Percentiles rank a stretch among this genome's conserved stretches.
These are phyloP conservation scores for Cinara cedri DNA, from an alignment of 2,888 invertebrate genomes.

Conservation along the genomic window DNA sequence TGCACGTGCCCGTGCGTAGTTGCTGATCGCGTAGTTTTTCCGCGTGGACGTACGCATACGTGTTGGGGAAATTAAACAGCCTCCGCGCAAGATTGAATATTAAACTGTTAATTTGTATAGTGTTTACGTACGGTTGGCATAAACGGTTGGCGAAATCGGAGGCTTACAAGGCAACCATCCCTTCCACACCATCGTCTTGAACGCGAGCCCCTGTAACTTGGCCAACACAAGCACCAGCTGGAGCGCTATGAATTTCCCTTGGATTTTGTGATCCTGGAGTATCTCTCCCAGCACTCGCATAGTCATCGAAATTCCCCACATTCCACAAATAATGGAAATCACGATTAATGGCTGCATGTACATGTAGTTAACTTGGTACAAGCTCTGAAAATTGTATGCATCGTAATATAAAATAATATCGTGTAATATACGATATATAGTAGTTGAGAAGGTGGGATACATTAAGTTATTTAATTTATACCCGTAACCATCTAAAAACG, in stretches of 20 bases:
- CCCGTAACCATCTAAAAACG: too few relatives aligned
- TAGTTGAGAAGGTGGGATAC: too few relatives aligned
- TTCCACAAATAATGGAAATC: constrained; percentile 71
- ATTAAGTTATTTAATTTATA: too few relatives aligned
- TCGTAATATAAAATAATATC: too few relatives aligned
- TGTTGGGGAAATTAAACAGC: too few relatives aligned
- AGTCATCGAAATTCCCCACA: constrained; percentile 74
- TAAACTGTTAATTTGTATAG: too few relatives aligned
- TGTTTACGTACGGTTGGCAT: constrained; percentile 70
- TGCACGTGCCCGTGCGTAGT: too few relatives aligned
- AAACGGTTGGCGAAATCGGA: constrained; percentile 71
- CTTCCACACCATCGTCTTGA: constrained; percentile 68
- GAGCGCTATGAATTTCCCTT: constrained; percentile 65
- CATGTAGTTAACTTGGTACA: constrained; percentile 68
- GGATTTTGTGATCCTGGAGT: constrained; percentile 64
- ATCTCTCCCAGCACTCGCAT: constrained; percentile 67
- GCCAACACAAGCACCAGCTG: constrained; percentile 73
- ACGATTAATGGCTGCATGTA: constrained; percentile 72
- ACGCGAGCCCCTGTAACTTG: constrained; percentile 71
- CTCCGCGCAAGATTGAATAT: too few relatives aligned
- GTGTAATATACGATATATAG: too few relatives aligned
- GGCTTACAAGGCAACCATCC: constrained; percentile 70
- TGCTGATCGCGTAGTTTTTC: too few relatives aligned
- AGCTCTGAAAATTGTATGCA: constrained; percentile 64
- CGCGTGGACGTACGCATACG: too few relatives aligned